phyloP scores from a whole-genome alignment of 2,113 vertebrate species.

The Pan paniscus region DNA sequence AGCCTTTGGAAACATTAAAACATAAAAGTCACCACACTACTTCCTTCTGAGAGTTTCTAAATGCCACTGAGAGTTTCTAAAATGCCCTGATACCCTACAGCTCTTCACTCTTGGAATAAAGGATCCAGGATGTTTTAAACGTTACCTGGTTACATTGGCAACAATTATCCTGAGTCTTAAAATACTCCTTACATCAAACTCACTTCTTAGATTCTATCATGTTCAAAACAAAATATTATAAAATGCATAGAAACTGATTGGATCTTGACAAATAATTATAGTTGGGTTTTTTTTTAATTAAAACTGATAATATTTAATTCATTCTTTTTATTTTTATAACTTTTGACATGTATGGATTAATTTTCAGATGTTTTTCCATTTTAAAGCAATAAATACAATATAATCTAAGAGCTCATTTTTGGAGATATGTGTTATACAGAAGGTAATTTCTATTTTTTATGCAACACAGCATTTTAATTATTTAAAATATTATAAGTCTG shows the following conservation, averaged over 20 bases:
- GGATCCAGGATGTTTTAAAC: constrained; percentile 14
- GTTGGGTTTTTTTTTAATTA: not conserved
- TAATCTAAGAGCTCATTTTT: not conserved
- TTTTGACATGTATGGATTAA: not conserved
- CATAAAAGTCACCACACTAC: not conserved
- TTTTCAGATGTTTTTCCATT: not conserved
- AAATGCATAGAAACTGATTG: not conserved
- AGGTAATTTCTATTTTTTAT: constrained; percentile 29
- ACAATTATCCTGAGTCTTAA: constrained; percentile 2
- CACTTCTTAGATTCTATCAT: not conserved
- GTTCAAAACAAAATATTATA: not conserved
- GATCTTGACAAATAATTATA: not conserved
- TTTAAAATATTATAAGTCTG: not conserved
- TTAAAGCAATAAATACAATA: constrained; percentile 18
- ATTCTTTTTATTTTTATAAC: not conserved
- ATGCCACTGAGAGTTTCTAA: constrained; percentile 56
- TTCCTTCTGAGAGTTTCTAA: constrained; percentile 33
- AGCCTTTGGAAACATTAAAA: constrained; percentile 26
- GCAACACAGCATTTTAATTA: not conserved
- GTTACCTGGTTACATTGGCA: not conserved
- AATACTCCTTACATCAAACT: not conserved
- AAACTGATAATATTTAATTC: not conserved
- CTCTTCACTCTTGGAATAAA: not conserved
- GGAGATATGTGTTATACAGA: not conserved
- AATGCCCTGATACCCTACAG: not conserved